A percentile compares a stretch with the other conserved stretches of the same genome.
Evolutionary conservation across 2,113 vertebrate genomes (phyloP).

Genomic region (Lipophrys pholis): DNA sequence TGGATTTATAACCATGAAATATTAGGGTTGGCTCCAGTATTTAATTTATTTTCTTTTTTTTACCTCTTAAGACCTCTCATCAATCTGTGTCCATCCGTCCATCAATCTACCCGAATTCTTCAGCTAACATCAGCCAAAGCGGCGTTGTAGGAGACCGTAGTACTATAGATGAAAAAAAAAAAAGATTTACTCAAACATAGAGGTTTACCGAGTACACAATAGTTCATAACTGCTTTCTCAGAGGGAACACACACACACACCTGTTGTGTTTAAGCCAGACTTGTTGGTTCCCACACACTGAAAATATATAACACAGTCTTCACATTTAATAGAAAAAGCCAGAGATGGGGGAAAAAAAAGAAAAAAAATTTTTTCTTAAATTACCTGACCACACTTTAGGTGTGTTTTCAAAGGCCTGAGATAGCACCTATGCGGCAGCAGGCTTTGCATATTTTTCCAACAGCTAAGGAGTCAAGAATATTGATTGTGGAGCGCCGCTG

Average conservation of each 20-base stretch:
- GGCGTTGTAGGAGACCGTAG: no score
- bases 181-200: background rate
- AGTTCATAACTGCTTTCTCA: no score
- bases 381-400: conserved; percentile 5
- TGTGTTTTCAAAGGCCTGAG: conserved; percentile 43
- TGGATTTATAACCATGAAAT: background rate
- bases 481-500: conserved; percentile 41
- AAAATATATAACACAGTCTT: conserved; percentile 6
- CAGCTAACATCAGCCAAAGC: no score
- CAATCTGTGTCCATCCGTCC: background rate
- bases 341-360: conserved; percentile 31
- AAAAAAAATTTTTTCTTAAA: conserved; percentile 46
- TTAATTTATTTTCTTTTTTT: no score
- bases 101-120: no score
- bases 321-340: conserved; percentile 31
- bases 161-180: background rate
- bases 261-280: background rate
- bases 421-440: conserved; percentile 9
- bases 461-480: conserved; percentile 24
- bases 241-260: no score
- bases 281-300: conserved; percentile 24
- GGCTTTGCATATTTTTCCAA: conserved; percentile 26
- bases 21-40: background rate
- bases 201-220: background rate
- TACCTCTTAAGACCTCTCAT: background rate